phyloP scores from a whole-genome alignment of 2,888 invertebrate genomes.

The Ommatoiulus sabulosus region DNA sequence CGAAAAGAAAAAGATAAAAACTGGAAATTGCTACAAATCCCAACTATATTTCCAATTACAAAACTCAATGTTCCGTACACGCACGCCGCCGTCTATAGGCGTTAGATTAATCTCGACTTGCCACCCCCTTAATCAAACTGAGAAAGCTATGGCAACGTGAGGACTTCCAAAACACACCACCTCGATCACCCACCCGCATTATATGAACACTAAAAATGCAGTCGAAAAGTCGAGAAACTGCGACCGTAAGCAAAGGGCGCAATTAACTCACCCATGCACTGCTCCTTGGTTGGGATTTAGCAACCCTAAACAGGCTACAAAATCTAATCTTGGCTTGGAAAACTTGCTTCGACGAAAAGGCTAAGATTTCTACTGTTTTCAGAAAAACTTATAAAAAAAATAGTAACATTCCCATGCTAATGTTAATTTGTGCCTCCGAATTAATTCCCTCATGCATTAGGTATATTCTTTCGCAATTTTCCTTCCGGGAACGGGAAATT shows the following conservation, averaged over 20 bases:
- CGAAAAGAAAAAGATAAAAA: conserved; percentile 21
- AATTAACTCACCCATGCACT: not conserved
- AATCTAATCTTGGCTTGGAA: not conserved
- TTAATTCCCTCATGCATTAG: too few relatives aligned
- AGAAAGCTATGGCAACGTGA: not conserved
- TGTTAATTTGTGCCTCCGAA: too few relatives aligned
- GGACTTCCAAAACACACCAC: conserved; percentile 15
- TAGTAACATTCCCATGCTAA: too few relatives aligned
- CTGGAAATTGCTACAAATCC: conserved; percentile 34
- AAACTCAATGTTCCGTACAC: conserved; percentile 27
- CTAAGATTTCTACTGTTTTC: too few relatives aligned
- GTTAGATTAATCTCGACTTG: conserved; percentile 7
- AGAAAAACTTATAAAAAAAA: too few relatives aligned
- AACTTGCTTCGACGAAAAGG: not conserved
- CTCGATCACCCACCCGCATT: not conserved
- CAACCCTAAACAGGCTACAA: not conserved
- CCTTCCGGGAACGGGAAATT: too few relatives aligned
- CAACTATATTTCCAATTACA: conserved; percentile 34
- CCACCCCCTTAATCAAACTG: not conserved
- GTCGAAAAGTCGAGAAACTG: not conserved
- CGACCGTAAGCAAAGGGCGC: not conserved
- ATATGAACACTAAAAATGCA: not conserved
- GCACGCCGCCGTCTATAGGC: not conserved
- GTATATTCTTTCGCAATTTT: too few relatives aligned
- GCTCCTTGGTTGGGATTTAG: not conserved